Evolutionary conservation across 2,888 invertebrate genomes (phyloP), one percentile per base, ranked within the genome.

Genomic region (Dendrolimus houi): DNA sequence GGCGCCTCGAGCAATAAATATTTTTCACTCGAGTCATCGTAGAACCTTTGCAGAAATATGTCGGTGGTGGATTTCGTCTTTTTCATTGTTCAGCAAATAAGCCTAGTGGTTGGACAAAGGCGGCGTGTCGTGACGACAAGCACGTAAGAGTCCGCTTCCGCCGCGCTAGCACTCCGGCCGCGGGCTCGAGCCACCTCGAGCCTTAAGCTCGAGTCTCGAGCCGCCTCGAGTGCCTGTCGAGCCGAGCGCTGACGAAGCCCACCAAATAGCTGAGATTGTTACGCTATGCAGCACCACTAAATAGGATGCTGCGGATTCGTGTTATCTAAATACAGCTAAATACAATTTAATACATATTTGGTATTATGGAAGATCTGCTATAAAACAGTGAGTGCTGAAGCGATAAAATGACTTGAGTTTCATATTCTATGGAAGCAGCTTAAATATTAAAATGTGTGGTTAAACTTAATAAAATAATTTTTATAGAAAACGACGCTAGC

Each of bases 81-180:
- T 87, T 86, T 80, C 87, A 86, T 88, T 88, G 89, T 87, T 89
- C 89, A 89, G 88, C 88, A 88, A 89, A 88, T 88, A 87, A 89
- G 87, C 84, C 85, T 88, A 87, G 89, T 87, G 87, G 86, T 78
- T 81, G 85, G 87, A 89, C 89, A 89, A 89, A 88, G 87, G 87
- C 87, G 82, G 83, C 79, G 80, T 79, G 85, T 83, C 85, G 85
- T 72, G 79, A 76, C 80, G 81, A 82, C 79, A 75, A 85, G 87
- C 84, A 81, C 86, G 83, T 86, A 86, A 87, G 87, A 83, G 85
- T 74, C 71, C 77, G 85, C 86, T 87, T 88, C 88, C 88, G 89
- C 86, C 84, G 79, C 82, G 87, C 82, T 86, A 87, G 88, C 88
- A 84, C 86, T 82, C 79, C 76, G 76, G 65, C 70, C 71, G 72